Evolutionary conservation across 2,113 vertebrate genomes (phyloP), one percentile per base, ranked within the genome.

Genomic region (Actenoides hombroni): DNA sequence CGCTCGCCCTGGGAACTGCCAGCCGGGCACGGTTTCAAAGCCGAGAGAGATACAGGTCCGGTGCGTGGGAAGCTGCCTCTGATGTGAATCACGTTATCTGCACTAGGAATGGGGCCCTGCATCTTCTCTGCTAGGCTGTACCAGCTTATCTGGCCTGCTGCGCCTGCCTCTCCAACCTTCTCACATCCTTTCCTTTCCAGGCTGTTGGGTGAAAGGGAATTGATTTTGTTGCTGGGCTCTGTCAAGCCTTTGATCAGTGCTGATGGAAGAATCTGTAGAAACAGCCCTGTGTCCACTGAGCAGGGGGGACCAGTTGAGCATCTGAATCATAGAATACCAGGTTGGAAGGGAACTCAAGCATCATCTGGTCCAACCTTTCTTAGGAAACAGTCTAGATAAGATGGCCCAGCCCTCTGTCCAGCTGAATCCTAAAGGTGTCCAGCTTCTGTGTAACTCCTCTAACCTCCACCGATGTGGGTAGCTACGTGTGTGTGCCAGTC

Each of bases 1-100:
- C 1, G 1, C 63, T 57, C 2, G 1, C 68, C 81, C 91, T 95
- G 94, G 88, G 89, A 96, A 84, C 86, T 90, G 76, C 86, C 88
- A 88, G 46, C 28, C 2, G 2, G 75, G 94, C 96, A 73, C 57
- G 5, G 31, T 79, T 90, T 91, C 95, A 90, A 88, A 94, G 88
- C 78, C 15, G 0, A 74, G 18, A 81, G 20, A 87, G 92, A 92
- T 91, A 85, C 0, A 5, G 67, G 92, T 53, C 29, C 57, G 1
- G 49, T 11, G 82, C 2, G 92, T 97, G 88, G 96, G 92, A 82
- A 57, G 84, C 94, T 57, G 90, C 69, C 73, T 87, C 78, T 95
- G 86, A 91, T 94, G 85, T 87, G 94, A 93, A 76, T 95, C 87
- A 10, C 11, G 42, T n/a, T 91, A 68, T 85, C 81, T 89, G 12